Evolutionary conservation across 2,113 vertebrate genomes (phyloP), one percentile per base, ranked within the genome.

Genomic region (Scytalopus superciliaris): DNA sequence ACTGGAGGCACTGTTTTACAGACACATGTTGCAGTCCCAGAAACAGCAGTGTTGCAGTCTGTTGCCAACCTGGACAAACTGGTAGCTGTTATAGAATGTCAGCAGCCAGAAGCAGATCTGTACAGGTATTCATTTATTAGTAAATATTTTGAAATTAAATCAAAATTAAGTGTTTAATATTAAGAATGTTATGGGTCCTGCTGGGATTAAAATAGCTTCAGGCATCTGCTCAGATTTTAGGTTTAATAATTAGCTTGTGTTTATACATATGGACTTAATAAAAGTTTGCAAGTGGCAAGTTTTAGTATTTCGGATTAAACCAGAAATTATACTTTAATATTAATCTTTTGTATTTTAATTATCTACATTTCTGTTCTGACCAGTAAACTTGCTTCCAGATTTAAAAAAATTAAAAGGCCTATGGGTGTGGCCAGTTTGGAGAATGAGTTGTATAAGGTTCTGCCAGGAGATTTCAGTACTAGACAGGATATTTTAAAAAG

Each of bases 61-160:
- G 99, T 99, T 96, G 98, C 98, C 93, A 98, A 97, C 62, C 98
- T 99, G 97, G 99, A 99, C 94, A 97, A 98, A 67, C 98, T 99
- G 60, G 96, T 98, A 86, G 99, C 99, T 62, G 99, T 99, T 87
- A 98, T 99, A 97, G 99, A 99, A 97, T 99, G 99, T 95, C 99
- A 99, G 84, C 99, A 99, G 93, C 99, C 99, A 37, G 99, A 99
- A 90, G 98, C 99, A 49, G 99, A 99, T 95, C 97, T 99, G 4
- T 99, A 99, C 98, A 99, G 99, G 99, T 99, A 98, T 73, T 14
- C 6, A 16, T 83, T 88, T 27, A 55, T 33, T 67, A 53, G 19
- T 67, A 75, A 79, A 62, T 64, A 72, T 84, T 91, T 87, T 42
- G 72, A 79, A 67, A 52, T 72, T 6, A 37, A 87, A 69, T 90